Conservation (phyloP, 2,888 invertebrate species). For the Orgyia antiqua region DNA sequence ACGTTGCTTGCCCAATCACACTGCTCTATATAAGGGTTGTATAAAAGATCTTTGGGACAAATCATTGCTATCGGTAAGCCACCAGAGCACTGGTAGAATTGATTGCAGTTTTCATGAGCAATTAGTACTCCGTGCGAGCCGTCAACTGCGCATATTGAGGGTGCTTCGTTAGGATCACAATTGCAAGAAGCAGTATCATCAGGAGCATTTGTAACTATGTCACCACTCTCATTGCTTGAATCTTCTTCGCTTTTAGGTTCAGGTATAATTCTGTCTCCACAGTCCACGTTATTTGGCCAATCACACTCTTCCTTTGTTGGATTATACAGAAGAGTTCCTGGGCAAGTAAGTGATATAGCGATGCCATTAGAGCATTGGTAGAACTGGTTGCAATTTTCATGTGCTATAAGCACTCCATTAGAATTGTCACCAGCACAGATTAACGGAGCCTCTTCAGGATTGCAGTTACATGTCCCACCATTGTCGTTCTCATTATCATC, state of each 20-base stretch:
- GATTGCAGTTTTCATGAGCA: conserved; percentile 35
- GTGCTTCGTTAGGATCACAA: background rate
- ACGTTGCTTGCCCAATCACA: conserved; percentile 31
- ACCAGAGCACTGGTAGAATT: conserved; percentile 28
- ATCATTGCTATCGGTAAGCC: conserved; percentile 22
- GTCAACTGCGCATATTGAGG: conserved; percentile 17
- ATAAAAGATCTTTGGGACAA: conserved; percentile 22
- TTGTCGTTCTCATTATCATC: conserved; percentile 5
- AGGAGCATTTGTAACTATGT: conserved; percentile 5
- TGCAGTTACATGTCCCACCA: conserved; percentile 1
- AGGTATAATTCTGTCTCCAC: conserved; percentile 15
- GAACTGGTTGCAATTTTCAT: conserved; percentile 28
- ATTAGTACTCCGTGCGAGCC: conserved; percentile 25
- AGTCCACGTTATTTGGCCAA: conserved; percentile 22
- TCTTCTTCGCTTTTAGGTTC: conserved; percentile 6
- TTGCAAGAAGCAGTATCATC: background rate
- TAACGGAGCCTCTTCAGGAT: conserved; percentile 23
- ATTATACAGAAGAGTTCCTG: conserved; percentile 15
- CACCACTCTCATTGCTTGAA: conserved; percentile 4
- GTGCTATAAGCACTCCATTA: conserved; percentile 19
- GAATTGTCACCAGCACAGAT: conserved; percentile 25
- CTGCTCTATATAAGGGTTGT: conserved; percentile 20
- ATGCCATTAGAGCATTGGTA: conserved; percentile 23
- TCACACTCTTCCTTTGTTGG: conserved; percentile 21
- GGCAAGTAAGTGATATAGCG: conserved; percentile 18